These are phyloP conservation scores for Zapornia atra DNA, from an alignment of 2,113 vertebrate genomes.

Conservation along the genomic window DNA sequence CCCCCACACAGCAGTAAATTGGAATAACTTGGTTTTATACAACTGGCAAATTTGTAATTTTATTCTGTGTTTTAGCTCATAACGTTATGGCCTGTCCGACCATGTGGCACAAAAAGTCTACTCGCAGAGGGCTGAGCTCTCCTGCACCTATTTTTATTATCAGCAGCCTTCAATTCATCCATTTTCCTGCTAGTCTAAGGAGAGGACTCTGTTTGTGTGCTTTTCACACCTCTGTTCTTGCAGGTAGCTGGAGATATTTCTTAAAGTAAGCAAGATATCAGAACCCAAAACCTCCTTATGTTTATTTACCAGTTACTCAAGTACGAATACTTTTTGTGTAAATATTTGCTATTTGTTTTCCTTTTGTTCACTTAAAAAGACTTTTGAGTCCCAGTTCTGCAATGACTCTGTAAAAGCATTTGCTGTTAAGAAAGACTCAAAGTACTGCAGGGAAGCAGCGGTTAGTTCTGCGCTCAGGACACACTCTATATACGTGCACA, in stretches of 20 bases:
- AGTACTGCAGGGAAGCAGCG: background rate
- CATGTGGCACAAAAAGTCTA: background rate
- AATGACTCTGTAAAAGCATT: background rate
- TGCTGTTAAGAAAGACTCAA: background rate
- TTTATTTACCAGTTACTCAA: background rate
- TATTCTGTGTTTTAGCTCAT: background rate
- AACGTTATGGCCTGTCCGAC: background rate
- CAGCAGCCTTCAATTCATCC: background rate
- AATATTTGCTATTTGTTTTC: background rate
- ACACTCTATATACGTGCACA: accelerated
- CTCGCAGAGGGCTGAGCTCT: background rate
- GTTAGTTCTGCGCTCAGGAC: background rate
- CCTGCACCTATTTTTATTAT: background rate
- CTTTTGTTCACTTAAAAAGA: background rate
- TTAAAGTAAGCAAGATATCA: background rate
- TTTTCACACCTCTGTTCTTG: background rate
- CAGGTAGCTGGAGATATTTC: background rate
- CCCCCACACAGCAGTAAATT: background rate
- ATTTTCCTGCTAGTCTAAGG: background rate
- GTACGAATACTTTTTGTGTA: background rate
- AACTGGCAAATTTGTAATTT: background rate
- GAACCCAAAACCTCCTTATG: background rate
- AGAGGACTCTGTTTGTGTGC: background rate
- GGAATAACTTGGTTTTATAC: background rate
- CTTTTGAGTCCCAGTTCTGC: background rate